phyloP scores from a whole-genome alignment of 2,888 invertebrate genomes.

The Hydropsyche betteni region DNA sequence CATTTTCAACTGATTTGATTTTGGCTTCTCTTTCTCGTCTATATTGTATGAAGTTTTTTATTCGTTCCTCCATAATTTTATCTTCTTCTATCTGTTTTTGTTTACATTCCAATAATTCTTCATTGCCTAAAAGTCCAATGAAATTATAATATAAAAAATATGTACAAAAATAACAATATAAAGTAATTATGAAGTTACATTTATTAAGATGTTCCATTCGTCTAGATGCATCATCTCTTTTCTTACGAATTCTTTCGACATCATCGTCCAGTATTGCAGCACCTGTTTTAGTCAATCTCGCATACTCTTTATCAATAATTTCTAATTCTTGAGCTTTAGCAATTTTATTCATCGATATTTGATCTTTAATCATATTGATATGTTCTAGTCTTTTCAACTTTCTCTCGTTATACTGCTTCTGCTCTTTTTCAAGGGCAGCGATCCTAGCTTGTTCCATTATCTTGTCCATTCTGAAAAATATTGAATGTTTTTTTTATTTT shows the following conservation, averaged over 20 bases:
- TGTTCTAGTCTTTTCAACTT: constrained; percentile 61
- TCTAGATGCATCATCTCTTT: constrained; percentile 63
- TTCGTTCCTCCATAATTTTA: constrained; percentile 71
- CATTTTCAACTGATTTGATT: constrained; percentile 64
- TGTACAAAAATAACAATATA: neutral
- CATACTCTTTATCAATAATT: constrained; percentile 74
- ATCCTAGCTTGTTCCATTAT: constrained; percentile 77
- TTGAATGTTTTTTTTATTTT: neutral
- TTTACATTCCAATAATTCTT: constrained; percentile 69
- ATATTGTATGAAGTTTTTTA: constrained; percentile 70
- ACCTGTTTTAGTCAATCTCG: constrained; percentile 69
- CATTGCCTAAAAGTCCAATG: constrained; percentile 61
- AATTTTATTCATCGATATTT: constrained; percentile 62
- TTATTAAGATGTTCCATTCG: constrained; percentile 69
- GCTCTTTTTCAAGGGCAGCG: constrained; percentile 66
- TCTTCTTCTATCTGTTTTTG: constrained; percentile 73
- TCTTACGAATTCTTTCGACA: constrained; percentile 67
- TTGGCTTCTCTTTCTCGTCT: constrained; percentile 71
- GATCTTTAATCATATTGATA: constrained; percentile 63
- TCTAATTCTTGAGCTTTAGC: constrained; percentile 70
- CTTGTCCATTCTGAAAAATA: constrained; percentile 64
- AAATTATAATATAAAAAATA: neutral
- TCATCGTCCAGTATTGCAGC: constrained; percentile 73
- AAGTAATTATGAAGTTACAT: constrained; percentile 54
- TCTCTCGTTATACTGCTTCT: constrained; percentile 61